Evolutionary conservation across 2,113 vertebrate species (phyloP).

Genomic region (Scytalopus superciliaris): DNA sequence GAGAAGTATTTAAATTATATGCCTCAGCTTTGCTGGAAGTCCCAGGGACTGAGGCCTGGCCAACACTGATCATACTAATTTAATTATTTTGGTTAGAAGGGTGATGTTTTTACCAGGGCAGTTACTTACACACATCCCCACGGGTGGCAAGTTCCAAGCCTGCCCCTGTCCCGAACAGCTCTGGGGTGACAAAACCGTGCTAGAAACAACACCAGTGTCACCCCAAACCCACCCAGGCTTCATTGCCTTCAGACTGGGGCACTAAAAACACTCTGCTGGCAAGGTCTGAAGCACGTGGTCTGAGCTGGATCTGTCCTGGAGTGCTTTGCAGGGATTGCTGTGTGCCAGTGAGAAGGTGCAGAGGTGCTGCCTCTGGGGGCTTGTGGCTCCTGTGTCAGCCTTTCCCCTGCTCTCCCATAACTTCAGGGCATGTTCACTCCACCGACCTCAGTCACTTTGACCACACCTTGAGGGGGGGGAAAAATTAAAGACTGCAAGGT

Average conservation of each 20-base stretch:
- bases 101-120: neutral
- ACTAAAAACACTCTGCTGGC: fast-evolving
- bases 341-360: neutral
- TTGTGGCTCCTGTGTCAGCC: neutral
- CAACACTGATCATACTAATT: neutral
- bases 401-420: neutral
- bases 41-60: neutral
- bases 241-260: neutral
- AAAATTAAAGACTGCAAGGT: neutral
- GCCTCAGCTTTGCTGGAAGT: neutral
- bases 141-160: fast-evolving
- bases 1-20: neutral
- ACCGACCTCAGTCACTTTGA: neutral
- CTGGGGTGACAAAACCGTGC: fast-evolving
- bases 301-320: fast-evolving
- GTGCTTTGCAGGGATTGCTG: neutral
- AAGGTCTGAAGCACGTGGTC: fast-evolving
- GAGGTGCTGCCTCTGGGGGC: neutral
- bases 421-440: neutral
- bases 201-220: neutral
- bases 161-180: fast-evolving
- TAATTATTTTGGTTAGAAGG: neutral
- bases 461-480: neutral
- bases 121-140: neutral
- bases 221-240: neutral